Evolutionary conservation across 2,888 invertebrate genomes (phyloP).

Genomic region (Harpalus rufipes): DNA sequence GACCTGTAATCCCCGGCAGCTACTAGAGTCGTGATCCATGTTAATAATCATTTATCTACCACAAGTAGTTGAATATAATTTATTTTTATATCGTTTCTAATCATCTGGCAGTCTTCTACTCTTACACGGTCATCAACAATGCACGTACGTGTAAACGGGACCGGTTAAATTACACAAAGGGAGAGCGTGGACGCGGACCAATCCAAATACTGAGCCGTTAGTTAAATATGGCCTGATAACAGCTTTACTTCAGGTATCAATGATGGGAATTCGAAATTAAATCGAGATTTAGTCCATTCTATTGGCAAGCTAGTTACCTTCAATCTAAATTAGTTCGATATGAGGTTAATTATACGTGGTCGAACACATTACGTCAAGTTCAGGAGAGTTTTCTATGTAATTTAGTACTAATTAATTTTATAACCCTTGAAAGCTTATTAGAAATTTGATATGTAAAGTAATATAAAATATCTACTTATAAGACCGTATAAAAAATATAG

Average conservation of each 20-base stretch:
- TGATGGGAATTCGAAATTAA: constrained; percentile 24
- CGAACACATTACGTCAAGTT: background rate
- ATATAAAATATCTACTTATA: no score
- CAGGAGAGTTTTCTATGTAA: no score
- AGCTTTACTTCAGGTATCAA: constrained; percentile 19
- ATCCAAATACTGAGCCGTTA: constrained; percentile 36
- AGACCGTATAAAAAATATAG: no score
- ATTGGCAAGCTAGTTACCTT: background rate
- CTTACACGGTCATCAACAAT: constrained; percentile 66
- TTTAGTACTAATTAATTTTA: no score
- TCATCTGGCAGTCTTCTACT: constrained; percentile 67
- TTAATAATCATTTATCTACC: constrained; percentile 69
- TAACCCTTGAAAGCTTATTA: no score
- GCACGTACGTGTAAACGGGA: constrained; percentile 67
- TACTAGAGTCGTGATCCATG: constrained; percentile 69
- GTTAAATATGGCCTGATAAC: constrained; percentile 38
- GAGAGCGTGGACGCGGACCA: background rate
- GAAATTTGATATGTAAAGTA: no score
- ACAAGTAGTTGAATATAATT: constrained; percentile 69
- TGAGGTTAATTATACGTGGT: constrained; percentile 13
- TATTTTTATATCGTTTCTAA: constrained; percentile 69
- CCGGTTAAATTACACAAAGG: constrained; percentile 63
- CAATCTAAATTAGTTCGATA: constrained; percentile 5
- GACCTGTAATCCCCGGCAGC: constrained; percentile 64
- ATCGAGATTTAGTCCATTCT: background rate